Evolutionary conservation across 1,140 invertebrate genomes (phyloP), one percentile per base, ranked within the genome.

Genomic region (Drosophila eugracilis): DNA sequence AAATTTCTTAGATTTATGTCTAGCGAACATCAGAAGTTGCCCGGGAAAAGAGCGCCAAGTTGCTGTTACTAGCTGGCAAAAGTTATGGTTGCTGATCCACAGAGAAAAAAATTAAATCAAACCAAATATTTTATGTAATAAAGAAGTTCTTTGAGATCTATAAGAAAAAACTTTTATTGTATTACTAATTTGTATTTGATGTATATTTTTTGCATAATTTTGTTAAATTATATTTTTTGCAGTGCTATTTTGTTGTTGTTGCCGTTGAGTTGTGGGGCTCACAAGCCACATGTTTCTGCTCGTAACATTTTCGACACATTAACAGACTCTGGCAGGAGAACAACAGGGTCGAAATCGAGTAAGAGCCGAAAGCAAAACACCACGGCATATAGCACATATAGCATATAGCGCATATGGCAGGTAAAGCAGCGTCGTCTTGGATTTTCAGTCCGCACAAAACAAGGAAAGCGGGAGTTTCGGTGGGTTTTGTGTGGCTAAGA

Each of bases 1-100:
- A 88, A 86, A 88, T 75, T 89, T 83, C 78, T 59, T 73, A 58
- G 83, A 89, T 89, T 84, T 89, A 89, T 88, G 84, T 88, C 83
- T 88, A 73, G 65, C 80, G 75, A 83, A 86, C 84, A 86, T 86
- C 83, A 88, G 69, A 88, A 88, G 75, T 88, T 88, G 74, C 45
- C 58, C 48, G 67, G 24, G 37, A 49, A 58, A 44, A 60, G 53
- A 19, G 39, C 45, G 42, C 62, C 49, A 67, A 58, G 59, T 67
- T 75, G 70, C 70, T 57, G 36, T 21, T 37, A 10, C 36, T 30
- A 42, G 41, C 30, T 44, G 26, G 22, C 32, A 52, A 66, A 80
- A 55, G 45, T 62, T 70, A 47, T 39, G 66, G 62, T 83, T 63
- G 44, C 39, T 14, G n/a, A 12, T 47, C 30, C 57, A 65, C 22